phyloP scores from a whole-genome alignment of 2,888 invertebrate species.

The Graphium colonna region DNA sequence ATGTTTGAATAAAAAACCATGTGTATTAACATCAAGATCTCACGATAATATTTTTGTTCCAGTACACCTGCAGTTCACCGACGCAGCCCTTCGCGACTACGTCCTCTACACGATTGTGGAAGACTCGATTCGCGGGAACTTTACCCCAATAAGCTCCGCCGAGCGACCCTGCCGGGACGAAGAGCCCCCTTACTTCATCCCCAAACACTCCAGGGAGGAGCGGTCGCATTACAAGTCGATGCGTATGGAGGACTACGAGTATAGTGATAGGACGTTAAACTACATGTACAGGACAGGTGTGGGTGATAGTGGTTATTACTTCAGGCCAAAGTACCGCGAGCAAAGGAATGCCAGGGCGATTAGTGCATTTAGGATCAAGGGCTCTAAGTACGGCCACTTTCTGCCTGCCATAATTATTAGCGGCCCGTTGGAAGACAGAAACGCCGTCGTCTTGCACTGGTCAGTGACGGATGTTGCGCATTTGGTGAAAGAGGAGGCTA shows the following conservation, averaged over 20 bases:
- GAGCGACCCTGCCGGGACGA: constrained; percentile 61
- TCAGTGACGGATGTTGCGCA: constrained; percentile 57
- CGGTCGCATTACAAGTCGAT: constrained; percentile 40
- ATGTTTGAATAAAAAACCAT: too few relatives aligned
- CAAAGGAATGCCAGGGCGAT: constrained; percentile 50
- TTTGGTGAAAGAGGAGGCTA: constrained; percentile 55
- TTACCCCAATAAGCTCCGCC: constrained; percentile 59
- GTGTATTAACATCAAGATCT: too few relatives aligned
- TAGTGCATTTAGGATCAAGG: constrained; percentile 36
- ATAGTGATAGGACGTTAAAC: constrained; percentile 8
- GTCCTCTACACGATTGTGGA: constrained; percentile 62
- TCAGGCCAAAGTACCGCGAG: constrained; percentile 53
- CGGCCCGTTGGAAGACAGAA: constrained; percentile 51
- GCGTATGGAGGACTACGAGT: neutral
- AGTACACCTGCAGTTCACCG: constrained; percentile 64
- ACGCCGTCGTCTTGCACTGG: constrained; percentile 59
- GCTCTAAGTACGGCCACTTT: constrained; percentile 41
- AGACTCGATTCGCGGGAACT: constrained; percentile 62
- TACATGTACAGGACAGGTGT: constrained; percentile 36
- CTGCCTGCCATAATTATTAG: constrained; percentile 58
- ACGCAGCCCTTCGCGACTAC: constrained; percentile 55
- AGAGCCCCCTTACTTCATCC: constrained; percentile 60
- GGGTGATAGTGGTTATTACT: constrained; percentile 53
- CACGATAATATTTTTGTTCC: constrained; percentile 26
- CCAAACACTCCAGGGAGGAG: constrained; percentile 49